Conservation (phyloP, 2,113 vertebrate species). For the Micromys minutus region DNA sequence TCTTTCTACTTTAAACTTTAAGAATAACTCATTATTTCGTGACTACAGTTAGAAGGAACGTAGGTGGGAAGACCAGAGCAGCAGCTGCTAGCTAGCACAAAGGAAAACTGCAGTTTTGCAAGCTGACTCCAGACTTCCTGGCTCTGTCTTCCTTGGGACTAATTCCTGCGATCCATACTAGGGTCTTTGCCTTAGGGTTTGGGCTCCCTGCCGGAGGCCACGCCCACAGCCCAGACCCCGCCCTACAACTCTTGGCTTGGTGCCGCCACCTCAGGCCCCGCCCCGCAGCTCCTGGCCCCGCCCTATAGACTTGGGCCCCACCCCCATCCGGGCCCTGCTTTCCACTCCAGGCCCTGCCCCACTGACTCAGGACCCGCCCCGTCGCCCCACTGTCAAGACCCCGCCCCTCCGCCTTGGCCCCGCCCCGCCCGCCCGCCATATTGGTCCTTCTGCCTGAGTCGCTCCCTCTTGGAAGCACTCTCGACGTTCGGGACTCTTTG, state of each 20-base stretch:
- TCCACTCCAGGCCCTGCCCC: neutral
- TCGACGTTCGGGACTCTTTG: too few species aligned
- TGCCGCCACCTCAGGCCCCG: neutral
- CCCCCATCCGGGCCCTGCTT: too few species aligned
- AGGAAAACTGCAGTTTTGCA: neutral
- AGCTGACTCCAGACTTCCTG: neutral
- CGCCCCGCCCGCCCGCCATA: constrained; percentile 79
- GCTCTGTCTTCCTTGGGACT: neutral
- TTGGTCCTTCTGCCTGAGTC: constrained; percentile 67
- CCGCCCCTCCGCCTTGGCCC: neutral
- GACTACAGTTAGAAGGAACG: neutral
- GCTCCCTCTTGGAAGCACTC: neutral
- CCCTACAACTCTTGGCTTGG: too few species aligned
- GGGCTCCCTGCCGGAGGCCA: too few species aligned
- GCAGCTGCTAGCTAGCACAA: rapidly evolving
- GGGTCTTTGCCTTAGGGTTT: neutral
- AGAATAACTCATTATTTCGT: neutral
- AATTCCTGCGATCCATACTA: neutral
- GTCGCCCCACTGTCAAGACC: neutral
- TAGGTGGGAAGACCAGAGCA: neutral
- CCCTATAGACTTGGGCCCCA: neutral
- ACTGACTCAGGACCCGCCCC: neutral
- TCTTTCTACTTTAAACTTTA: constrained; percentile 22
- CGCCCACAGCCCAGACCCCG: neutral
- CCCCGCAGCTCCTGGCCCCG: too few species aligned